Conservation (phyloP, 2,797 vertebrate genomes). For the Phaenicophaeus curvirostris region DNA sequence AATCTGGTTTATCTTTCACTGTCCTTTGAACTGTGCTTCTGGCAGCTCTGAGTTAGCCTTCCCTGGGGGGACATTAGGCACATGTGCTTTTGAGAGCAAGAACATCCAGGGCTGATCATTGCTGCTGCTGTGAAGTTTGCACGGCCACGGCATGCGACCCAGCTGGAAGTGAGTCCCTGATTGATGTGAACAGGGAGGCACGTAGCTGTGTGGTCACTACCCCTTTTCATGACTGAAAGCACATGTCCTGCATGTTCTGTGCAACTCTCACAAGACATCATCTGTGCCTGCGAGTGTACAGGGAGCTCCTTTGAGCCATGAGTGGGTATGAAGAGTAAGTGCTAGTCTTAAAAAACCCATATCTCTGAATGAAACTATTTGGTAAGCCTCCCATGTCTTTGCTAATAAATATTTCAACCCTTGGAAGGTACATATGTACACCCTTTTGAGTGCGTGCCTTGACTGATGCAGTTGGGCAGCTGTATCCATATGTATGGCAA, state of each 20-base stretch:
- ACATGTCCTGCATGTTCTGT: fast-evolving
- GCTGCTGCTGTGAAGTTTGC: neutral
- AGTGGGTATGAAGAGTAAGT: neutral
- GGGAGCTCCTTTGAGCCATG: neutral
- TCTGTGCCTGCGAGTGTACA: fast-evolving
- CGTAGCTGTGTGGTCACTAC: neutral
- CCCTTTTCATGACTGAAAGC: neutral
- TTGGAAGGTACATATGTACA: neutral
- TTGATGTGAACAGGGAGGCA: neutral
- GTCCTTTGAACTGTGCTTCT: neutral
- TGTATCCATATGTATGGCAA: fast-evolving
- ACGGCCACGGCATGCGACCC: neutral
- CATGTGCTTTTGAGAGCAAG: neutral
- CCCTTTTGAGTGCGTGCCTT: fast-evolving
- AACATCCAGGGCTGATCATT: neutral
- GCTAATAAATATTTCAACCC: neutral
- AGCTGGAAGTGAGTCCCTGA: neutral
- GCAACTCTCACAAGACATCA: neutral
- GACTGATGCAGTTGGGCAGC: neutral
- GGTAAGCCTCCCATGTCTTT: neutral
- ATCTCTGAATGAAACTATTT: neutral
- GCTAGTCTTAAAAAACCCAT: neutral
- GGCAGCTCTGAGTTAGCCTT: neutral
- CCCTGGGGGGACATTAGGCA: neutral
- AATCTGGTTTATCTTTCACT: neutral